phyloP scores from a whole-genome alignment of 2,888 invertebrate genomes.

The Tyria jacobaeae region DNA sequence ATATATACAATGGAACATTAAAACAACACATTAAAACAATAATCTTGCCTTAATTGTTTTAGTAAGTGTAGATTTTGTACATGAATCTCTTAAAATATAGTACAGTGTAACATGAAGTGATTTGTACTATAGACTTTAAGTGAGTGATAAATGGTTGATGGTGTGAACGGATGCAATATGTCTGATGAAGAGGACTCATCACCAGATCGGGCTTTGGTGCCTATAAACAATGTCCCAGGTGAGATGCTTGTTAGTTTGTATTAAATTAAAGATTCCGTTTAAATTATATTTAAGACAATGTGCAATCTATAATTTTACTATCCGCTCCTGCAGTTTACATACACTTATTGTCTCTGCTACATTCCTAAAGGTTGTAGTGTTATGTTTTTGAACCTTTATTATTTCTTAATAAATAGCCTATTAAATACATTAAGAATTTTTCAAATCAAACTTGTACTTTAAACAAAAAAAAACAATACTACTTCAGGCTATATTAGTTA shows the following conservation, averaged over 20 bases:
- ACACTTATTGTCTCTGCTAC: too few species aligned
- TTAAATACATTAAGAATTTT: too few species aligned
- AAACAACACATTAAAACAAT: slow-evolving; percentile 44
- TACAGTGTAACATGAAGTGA: slow-evolving; percentile 64
- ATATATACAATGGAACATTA: slow-evolving; percentile 43
- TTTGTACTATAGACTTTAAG: slow-evolving; percentile 35
- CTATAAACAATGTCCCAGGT: slow-evolving; percentile 81
- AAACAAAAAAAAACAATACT: too few species aligned
- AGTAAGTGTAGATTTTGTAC: slow-evolving; percentile 59
- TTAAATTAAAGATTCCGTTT: neutral
- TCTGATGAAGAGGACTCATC: slow-evolving; percentile 83
- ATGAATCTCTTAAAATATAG: slow-evolving; percentile 64
- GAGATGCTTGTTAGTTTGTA: slow-evolving; percentile 26
- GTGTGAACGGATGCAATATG: slow-evolving; percentile 64
- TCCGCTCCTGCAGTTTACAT: too few species aligned
- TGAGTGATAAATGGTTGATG: slow-evolving; percentile 54
- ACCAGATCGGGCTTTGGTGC: slow-evolving; percentile 76
- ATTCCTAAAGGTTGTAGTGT: too few species aligned
- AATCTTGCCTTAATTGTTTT: slow-evolving; percentile 61
- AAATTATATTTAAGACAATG: neutral
- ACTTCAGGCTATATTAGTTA: too few species aligned
- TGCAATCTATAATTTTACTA: neutral
- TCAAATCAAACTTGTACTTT: too few species aligned
- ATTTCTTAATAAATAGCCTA: too few species aligned
- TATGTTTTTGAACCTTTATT: too few species aligned